Evolutionary conservation across 2,888 invertebrate species (phyloP), one percentile per base, ranked within the genome.

Genomic region (Bedellia somnulentella): DNA sequence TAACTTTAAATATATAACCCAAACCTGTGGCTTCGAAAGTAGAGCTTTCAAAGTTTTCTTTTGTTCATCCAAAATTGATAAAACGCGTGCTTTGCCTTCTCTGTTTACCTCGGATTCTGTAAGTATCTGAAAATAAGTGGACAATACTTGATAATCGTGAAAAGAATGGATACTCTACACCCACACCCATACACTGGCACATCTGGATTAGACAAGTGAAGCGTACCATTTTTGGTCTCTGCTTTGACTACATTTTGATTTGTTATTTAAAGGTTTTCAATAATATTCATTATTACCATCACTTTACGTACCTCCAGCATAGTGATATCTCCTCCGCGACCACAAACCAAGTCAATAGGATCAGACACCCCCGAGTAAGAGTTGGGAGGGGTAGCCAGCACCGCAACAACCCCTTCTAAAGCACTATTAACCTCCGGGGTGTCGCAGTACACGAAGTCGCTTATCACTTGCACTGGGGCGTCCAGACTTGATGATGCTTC

Each of bases 301-400:
- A 18, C 9, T 18, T 8, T 8, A 22, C 29, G 41, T 10, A 82
- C 81, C 70, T 89, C 87, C 29, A 91, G 62, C 79, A 90, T 85
- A 8, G 81, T 77, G 4, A 87, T 61, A 51, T 90, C 89, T 0
- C 90, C 90, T 2, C 87, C 89, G 17, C 89, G 78, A 4, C 85
- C 85, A 42, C 86, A 87, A n/a, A 85, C 88, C 44, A 90, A 62
- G 46, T 90, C 89, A 3, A 90, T 88, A 0, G 89, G 87, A 51
- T 90, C 89, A 0, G 78, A 78, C 14, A 90, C 84, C 1, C 88
- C 87, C 0, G 88, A 87, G 48, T 87, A 89, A 1, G 89, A 89
- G 49, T 88, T 89, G 0, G 89, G 87, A 1, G 91, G 90, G 1
- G 87, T 86, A 1, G 88, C 90, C 41, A 57, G 43, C 22, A 51